Evolutionary conservation across 2,113 vertebrate species (phyloP), one percentile per base, ranked within the genome.

Genomic region (Lepisosteus osseus): DNA sequence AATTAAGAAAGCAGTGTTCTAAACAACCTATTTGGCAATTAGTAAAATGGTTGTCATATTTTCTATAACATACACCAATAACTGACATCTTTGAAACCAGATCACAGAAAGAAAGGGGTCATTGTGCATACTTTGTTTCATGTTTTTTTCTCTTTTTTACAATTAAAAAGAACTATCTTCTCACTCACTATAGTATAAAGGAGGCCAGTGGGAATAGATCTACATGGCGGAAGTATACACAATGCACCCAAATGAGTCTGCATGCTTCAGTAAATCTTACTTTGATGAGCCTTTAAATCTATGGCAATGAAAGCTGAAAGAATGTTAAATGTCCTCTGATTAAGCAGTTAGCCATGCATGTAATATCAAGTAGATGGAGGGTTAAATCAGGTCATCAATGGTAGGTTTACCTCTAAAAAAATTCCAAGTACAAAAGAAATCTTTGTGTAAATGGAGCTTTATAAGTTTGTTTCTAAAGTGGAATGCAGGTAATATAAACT

Each of bases 231-330:
- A 59, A n/a, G 12, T 13, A n/a, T 59, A n/a, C 56, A 14, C 56
- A 59, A n/a, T 59, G 12, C 56, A 12, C n/a, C 56, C 11, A n/a
- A 59, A 59, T 59, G 56, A 59, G 56, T 59, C 11, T 12, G 7
- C 56, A 59, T 59, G 56, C 56, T 59, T 59, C 56, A 59, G 56
- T 59, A 59, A 59, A 59, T 59, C 56, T n/a, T 8, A n/a, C 56
- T 59, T 59, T 59, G 56, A 59, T 59, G 56, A 59, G 56, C 11
- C 56, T 59, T 59, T 59, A n/a, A 59, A 59, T 59, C 56, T 59
- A n/a, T 4, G 13, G 56, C 56, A n/a, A 59, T 59, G 56, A 13
- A 59, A 59, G 7, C 7, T 14, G 56, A 59, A 59, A 59, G 56
- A 59, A 59, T 59, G 56, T 13, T 59, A 13, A 59, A n/a, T 12